Evolutionary conservation across 1,140 invertebrate species (phyloP), one percentile per base, ranked within the genome.

Genomic region (Araneus ventricosus): DNA sequence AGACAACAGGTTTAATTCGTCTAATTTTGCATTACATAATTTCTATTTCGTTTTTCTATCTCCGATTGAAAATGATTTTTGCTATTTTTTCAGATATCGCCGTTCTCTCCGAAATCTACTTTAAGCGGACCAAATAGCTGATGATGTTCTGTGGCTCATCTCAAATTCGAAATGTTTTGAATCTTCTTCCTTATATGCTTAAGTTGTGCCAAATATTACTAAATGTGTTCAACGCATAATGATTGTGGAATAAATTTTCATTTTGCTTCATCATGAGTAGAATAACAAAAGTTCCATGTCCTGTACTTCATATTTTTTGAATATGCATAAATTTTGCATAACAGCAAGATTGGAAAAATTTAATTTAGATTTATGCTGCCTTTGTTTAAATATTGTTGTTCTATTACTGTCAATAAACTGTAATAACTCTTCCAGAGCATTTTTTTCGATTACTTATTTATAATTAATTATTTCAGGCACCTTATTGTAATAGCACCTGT

Each of bases 31-130:
- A n/a, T n/a, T n/a, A n/a, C n/a, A n/a, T n/a, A n/a, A n/a, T n/a
- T n/a, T n/a, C n/a, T n/a, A n/a, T n/a, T n/a, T n/a, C n/a, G n/a
- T n/a, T n/a, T n/a, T n/a, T n/a, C n/a, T n/a, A n/a, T n/a, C n/a
- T n/a, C n/a, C n/a, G n/a, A n/a, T n/a, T n/a, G n/a, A n/a, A n/a
- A n/a, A n/a, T n/a, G n/a, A n/a, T n/a, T n/a, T n/a, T n/a, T n/a
- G n/a, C n/a, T n/a, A n/a, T 24, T 41, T 88, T 88, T 88, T 27
- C 59, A 88, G 87, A 70, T 88, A 67, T 88, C 61, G 61, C 30
- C 87, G 87, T 34, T 24, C 17, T 70, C 87, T 88, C 10, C 34
- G 59, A 22, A 63, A 88, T 27, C 10, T 88, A 41, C 59, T 88
- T 41, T 84, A 84, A 75, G 67, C 1, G 67, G 30, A 75, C 27